Base-by-base conservation (phyloP, 2,888 invertebrate genomes). In the Belgica antarctica region DNA sequence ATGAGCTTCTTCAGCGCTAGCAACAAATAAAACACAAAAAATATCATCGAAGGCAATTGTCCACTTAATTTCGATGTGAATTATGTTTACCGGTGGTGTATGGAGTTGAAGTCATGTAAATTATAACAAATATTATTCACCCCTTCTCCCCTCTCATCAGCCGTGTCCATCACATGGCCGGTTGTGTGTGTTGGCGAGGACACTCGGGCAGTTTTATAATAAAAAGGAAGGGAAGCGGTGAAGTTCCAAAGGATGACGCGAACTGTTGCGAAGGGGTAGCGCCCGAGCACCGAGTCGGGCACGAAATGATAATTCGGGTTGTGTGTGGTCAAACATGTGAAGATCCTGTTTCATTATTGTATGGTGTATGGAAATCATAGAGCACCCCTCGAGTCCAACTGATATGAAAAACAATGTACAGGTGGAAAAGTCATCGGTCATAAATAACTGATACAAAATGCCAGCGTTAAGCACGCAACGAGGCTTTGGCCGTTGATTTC, bases 291-390 rank as follows among this genome's bases (percentile, higher is more conserved):
- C n/a, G n/a, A n/a, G n/a, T n/a, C n/a, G n/a, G n/a, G 52, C 52
- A 52, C 52, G 52, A 52, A 52, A 17, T 19, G 22, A 52, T 52
- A 52, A 52, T 19, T 52, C 22, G 7, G 52, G 19, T 41, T n/a
- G 22, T 46, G 36, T 65, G 17, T 27, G 68, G 68, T 57, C 57
- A 68, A 68, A 68, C 68, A 68, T 68, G 68, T 68, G 68, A 68
- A 68, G 68, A 68, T 68, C 68, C 68, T 68, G 68, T 68, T 28
- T 62, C 15, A n/a, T 31, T 62, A n/a, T n/a, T n/a, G n/a, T n/a
- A n/a, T 5, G n/a, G 22, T 27, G 25, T 10, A 15, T 27, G 59
- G 27, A 59, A 27, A 19, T 31, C 68, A 68, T 68, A 68, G 57
- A n/a, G 68, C 57, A 68, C 68, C 15, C n/a, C n/a, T n/a, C n/a